Percentiles rank a stretch among this genome's conserved stretches.
These are phyloP conservation scores for Scartelaos histophorus DNA, from an alignment of 2,113 vertebrate species.

Conservation along the genomic window DNA sequence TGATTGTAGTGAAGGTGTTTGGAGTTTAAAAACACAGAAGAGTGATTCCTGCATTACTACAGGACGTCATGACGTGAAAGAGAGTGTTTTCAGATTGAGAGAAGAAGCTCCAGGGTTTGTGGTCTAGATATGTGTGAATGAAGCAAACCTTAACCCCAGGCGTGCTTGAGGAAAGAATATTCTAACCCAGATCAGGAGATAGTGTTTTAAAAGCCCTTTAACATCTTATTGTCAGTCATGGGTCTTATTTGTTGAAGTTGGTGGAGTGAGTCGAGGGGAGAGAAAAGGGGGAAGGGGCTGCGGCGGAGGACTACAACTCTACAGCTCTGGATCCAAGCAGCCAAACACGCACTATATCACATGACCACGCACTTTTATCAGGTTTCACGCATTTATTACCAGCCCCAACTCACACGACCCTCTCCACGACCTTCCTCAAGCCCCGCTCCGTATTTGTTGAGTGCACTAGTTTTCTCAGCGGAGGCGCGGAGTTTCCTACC, in stretches of 20 bases:
- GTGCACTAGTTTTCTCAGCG: slow-evolving; percentile 77
- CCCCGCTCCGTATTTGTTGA: not conserved
- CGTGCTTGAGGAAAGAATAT: no score
- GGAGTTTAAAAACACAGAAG: no score
- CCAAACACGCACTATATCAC: not conserved
- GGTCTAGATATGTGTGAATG: no score
- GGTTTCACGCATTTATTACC: not conserved
- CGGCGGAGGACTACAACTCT: slow-evolving; percentile 69
- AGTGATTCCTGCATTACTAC: no score
- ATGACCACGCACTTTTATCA: not conserved
- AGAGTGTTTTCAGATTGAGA: no score
- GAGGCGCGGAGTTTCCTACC: slow-evolving; percentile 60
- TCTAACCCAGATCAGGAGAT: no score
- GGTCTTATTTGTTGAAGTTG: slow-evolving; percentile 63
- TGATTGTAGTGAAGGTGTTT: no score
- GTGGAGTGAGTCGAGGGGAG: slow-evolving; percentile 19
- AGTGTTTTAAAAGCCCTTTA: no score
- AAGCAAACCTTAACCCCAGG: no score
- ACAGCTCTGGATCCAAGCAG: not conserved
- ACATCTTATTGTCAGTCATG: slow-evolving; percentile 30
- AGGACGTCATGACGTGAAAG: no score
- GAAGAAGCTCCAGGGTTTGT: no score
- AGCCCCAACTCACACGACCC: not conserved
- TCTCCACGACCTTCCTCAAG: not conserved
- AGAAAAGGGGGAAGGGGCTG: slow-evolving; percentile 62